Conservation (phyloP, 2,113 vertebrate species). For the Haliaeetus leucogaster region DNA sequence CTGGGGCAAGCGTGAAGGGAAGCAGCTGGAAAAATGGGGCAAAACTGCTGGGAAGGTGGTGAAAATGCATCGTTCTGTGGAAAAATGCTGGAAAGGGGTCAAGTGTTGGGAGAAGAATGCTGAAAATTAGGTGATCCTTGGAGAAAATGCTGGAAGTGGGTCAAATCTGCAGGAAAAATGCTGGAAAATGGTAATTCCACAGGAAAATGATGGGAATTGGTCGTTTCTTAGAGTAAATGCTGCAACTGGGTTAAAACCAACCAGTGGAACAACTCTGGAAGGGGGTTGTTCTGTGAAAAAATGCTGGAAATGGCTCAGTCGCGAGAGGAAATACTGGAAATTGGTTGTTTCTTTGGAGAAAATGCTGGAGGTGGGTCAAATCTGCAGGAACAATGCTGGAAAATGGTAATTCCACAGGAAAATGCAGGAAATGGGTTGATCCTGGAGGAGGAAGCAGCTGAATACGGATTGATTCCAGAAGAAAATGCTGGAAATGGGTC, state of each 20-base stretch:
- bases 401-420: background rate
- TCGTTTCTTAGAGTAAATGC: too few species aligned
- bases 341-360: background rate
- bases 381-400: background rate
- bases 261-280: background rate
- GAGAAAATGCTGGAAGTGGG: background rate
- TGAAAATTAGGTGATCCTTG: background rate
- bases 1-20: background rate
- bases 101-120: background rate
- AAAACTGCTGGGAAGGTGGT: background rate
- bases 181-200: background rate
- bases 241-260: background rate
- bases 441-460: background rate
- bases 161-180: background rate
- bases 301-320: background rate
- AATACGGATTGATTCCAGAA: background rate
- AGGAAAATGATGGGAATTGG: background rate
- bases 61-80: background rate
- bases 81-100: background rate
- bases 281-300: background rate
- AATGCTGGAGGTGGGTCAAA: background rate
- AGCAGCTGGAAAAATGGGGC: background rate
- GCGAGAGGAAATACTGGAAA: background rate
- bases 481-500: background rate
- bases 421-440: background rate